Evolutionary conservation across 2,797 vertebrate genomes (phyloP).

Genomic region (Tapera naevia): DNA sequence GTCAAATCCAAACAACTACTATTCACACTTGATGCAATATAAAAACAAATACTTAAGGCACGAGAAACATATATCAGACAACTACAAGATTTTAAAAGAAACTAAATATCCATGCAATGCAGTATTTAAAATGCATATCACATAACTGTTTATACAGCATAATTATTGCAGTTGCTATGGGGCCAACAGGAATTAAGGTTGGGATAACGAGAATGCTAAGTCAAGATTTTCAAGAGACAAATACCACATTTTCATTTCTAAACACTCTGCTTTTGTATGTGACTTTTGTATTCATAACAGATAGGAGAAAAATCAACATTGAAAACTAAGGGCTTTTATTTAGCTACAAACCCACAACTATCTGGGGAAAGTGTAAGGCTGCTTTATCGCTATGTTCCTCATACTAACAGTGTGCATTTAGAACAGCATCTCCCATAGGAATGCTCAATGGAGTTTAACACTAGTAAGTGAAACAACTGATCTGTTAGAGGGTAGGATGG

Average conservation of each 20-base stretch:
- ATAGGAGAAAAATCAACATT: neutral
- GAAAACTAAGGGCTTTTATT: neutral
- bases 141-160: neutral
- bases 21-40: neutral
- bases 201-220: too few species aligned
- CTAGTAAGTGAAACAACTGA: neutral
- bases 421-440: neutral
- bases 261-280: neutral
- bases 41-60: neutral
- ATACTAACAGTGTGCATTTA: neutral
- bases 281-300: neutral
- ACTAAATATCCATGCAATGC: neutral
- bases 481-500: too few species aligned
- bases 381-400: neutral
- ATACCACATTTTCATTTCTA: neutral
- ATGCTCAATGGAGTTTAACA: neutral
- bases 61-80: neutral
- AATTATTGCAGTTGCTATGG: neutral
- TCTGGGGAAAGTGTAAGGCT: neutral
- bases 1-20: neutral
- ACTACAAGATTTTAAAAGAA: neutral
- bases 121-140: neutral
- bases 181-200: neutral
- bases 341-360: neutral
- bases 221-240: neutral